These are phyloP conservation scores for Odocoileus hemionus DNA, from an alignment of 2,113 vertebrate species.

Conservation along the genomic window DNA sequence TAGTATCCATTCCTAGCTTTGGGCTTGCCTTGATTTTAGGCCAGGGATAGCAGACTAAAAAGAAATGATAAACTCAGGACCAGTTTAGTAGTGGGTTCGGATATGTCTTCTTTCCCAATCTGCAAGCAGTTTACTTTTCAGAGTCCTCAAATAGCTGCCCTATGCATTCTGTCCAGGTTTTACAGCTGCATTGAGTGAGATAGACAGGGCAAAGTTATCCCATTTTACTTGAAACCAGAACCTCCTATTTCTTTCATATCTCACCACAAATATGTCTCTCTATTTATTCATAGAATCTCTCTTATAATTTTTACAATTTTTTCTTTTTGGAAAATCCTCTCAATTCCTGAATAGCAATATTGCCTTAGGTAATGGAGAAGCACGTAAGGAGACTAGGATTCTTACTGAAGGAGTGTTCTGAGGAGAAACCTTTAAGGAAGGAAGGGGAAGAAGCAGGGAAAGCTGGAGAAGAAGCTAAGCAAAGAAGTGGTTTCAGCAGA, in stretches of 20 bases:
- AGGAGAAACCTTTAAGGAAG: background rate
- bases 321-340: conserved; percentile 7
- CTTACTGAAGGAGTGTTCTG: background rate
- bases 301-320: conserved; percentile 22
- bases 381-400: background rate
- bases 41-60: background rate
- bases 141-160: background rate
- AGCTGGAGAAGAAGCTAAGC: background rate
- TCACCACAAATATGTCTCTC: background rate
- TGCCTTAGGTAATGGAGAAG: background rate
- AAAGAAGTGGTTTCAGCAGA: background rate
- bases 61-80: background rate
- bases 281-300: background rate
- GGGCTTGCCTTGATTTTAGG: background rate
- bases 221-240: conserved; percentile 29
- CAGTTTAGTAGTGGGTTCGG: background rate
- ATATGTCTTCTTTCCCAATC: background rate
- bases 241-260: background rate
- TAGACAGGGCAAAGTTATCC: background rate
- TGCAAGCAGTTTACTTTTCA: conserved; percentile 20
- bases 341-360: background rate
- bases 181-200: background rate
- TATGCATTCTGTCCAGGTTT: background rate
- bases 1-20: background rate
- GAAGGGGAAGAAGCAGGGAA: background rate